Conservation (phyloP, 1,140 invertebrate species). For the Pollicipes pollicipes region DNA sequence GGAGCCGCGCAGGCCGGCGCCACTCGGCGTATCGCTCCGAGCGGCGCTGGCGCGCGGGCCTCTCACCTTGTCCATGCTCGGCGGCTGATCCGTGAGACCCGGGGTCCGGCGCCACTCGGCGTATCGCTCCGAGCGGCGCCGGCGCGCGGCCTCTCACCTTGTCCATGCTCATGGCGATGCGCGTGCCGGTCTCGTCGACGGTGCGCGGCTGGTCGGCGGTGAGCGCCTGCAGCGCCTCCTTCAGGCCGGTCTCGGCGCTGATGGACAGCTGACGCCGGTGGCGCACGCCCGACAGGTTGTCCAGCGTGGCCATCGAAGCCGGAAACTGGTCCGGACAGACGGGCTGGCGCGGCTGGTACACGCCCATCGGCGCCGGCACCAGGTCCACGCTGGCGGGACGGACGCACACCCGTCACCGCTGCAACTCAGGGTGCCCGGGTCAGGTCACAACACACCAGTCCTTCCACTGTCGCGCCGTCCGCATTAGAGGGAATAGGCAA, state of each 20-base stretch:
- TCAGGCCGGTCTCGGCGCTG: constrained; percentile 31
- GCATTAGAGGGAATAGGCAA: no score
- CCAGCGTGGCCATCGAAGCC: constrained; percentile 26
- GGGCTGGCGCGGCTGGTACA: constrained; percentile 22
- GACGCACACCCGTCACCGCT: no score
- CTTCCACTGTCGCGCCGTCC: no score
- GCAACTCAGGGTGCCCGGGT: no score
- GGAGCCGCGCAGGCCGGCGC: no score
- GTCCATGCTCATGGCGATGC: constrained; percentile 30
- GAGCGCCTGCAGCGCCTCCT: constrained; percentile 34
- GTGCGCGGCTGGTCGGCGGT: constrained; percentile 28
- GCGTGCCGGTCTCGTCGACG: constrained; percentile 30
- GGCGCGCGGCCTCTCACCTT: constrained; percentile 26
- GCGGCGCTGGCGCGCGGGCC: not conserved
- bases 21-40: constrained; percentile 7
- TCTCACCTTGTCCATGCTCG: constrained; percentile 32
- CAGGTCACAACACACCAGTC: no score
- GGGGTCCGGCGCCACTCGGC: not conserved
- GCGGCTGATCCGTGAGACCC: no score
- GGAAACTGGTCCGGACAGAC: constrained; percentile 24
- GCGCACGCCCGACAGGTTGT: constrained; percentile 30
- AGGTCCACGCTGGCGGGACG: constrained; percentile 25
- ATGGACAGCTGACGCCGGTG: constrained; percentile 26
- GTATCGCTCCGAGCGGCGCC: constrained; percentile 5
- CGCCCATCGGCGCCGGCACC: constrained; percentile 22